Percentiles rank a stretch among this genome's conserved stretches.
These are phyloP conservation scores for Coccyzus lansbergi DNA, from an alignment of 2,797 vertebrate genomes.

Conservation along the genomic window DNA sequence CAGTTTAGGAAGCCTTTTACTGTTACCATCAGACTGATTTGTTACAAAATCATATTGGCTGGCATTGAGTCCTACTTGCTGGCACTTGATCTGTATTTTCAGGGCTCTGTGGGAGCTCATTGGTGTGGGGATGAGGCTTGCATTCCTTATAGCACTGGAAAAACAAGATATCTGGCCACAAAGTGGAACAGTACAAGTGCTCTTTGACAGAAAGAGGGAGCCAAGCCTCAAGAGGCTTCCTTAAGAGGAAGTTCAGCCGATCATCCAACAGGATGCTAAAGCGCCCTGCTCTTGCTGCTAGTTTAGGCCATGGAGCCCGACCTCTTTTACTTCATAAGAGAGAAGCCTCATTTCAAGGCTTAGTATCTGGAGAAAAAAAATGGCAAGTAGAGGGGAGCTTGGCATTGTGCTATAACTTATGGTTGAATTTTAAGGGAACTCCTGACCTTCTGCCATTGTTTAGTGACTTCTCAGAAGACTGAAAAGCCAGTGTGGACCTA, in stretches of 20 bases:
- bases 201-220: background rate
- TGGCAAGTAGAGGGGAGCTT: background rate
- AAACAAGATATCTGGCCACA: background rate
- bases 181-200: background rate
- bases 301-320: background rate
- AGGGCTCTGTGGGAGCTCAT: background rate
- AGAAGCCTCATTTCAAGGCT: background rate
- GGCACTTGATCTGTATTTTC: background rate
- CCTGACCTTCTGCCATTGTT: background rate
- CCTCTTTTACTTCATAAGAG: background rate
- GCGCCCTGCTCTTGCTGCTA: background rate
- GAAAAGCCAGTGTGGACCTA: background rate
- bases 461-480: background rate
- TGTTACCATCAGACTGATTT: background rate
- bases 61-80: background rate
- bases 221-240: background rate
- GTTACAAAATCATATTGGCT: background rate
- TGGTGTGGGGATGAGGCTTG: accelerated
- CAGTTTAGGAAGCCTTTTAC: background rate
- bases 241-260: background rate
- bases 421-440: background rate
- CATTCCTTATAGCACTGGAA: background rate
- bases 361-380: background rate
- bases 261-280: background rate
- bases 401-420: background rate